phyloP scores from a whole-genome alignment of 1,140 invertebrate species.

The Sycophila sp. region DNA sequence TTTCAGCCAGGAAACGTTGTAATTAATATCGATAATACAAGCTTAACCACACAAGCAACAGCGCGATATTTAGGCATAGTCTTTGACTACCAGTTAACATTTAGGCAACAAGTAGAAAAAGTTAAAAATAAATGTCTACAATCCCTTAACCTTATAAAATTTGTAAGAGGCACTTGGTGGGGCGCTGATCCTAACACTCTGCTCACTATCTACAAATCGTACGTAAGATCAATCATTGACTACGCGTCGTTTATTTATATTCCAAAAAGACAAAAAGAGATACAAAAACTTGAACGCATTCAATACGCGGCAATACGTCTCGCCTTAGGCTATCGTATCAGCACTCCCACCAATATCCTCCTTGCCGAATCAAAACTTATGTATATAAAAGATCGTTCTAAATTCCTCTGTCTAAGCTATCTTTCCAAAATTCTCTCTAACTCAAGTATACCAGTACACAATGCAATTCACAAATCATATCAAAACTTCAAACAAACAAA shows the following conservation, averaged over 20 bases:
- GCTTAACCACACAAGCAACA: neutral
- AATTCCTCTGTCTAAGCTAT: neutral
- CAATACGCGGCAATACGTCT: neutral
- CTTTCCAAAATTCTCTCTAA: neutral
- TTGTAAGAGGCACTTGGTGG: neutral
- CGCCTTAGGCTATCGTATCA: neutral
- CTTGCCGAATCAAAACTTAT: neutral
- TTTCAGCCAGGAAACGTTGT: neutral
- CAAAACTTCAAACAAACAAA: too few relatives aligned
- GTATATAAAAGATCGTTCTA: neutral
- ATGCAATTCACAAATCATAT: neutral
- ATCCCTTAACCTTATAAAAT: neutral
- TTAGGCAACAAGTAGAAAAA: neutral
- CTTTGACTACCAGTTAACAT: neutral
- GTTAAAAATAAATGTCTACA: neutral
- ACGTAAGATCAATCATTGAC: neutral
- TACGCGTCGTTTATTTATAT: neutral
- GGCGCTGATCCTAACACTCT: neutral
- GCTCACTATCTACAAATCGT: neutral
- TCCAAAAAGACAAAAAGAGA: neutral
- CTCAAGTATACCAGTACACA: too few relatives aligned
- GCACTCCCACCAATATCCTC: constrained; percentile 2
- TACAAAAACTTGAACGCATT: neutral
- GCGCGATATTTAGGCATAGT: neutral
- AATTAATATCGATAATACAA: neutral